Evolutionary conservation across 2,113 vertebrate genomes (phyloP).

Genomic region (Hippolais icterina): DNA sequence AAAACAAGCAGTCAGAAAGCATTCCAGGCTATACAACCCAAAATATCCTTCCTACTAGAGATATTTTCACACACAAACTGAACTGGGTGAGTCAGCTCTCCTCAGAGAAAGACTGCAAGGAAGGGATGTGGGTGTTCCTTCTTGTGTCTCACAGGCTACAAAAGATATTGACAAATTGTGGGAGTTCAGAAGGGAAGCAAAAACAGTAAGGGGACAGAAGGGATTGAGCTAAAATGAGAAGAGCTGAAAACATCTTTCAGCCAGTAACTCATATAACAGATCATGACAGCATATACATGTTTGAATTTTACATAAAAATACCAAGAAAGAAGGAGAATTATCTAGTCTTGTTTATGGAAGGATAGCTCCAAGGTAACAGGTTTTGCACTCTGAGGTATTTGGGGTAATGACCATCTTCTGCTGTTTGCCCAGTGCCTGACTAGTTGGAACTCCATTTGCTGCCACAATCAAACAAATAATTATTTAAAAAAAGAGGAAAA

Average conservation of each 20-base stretch:
- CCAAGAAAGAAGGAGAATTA: not conserved
- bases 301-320: not conserved
- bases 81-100: constrained; percentile 44
- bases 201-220: not conserved
- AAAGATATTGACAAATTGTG: constrained; percentile 33
- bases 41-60: constrained; percentile 33
- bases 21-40: not conserved
- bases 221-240: not conserved
- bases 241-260: not conserved
- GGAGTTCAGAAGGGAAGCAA: constrained; percentile 38
- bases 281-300: not conserved
- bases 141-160: constrained; percentile 16
- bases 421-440: not conserved
- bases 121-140: constrained; percentile 46
- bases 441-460: not conserved
- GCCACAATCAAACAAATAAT: not conserved
- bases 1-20: not conserved
- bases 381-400: not conserved
- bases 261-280: not conserved
- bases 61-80: constrained; percentile 10
- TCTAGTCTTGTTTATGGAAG: not conserved
- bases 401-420: not conserved
- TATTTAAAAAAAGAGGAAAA: not conserved
- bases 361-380: not conserved
- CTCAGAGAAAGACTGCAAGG: not conserved